These are phyloP conservation scores for Malaclemys terrapin DNA, from an alignment of 2,113 vertebrate species.

Conservation along the genomic window DNA sequence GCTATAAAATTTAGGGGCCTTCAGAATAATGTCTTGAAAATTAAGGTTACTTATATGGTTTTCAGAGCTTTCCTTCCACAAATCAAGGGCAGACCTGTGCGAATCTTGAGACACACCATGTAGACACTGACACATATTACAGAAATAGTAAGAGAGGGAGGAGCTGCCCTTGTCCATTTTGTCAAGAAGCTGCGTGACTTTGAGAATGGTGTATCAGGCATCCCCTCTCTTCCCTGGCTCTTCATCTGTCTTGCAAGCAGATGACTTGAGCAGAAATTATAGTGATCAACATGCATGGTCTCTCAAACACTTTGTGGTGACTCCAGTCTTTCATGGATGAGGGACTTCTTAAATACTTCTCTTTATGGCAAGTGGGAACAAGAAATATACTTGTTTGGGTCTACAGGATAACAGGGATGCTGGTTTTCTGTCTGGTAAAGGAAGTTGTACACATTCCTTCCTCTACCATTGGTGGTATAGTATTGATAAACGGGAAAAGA, in stretches of 20 bases:
- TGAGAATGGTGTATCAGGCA: constrained; percentile 12
- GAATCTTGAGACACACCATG: constrained; percentile 37
- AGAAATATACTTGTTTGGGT: not conserved
- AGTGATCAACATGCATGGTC: not conserved
- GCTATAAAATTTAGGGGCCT: constrained; percentile 22
- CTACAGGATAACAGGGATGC: not conserved
- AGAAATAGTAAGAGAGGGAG: constrained; percentile 38
- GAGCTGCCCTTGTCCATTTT: constrained; percentile 21
- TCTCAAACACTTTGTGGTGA: not conserved
- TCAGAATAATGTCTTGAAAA: constrained; percentile 41
- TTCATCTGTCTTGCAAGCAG: not conserved
- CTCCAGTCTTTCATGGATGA: not conserved
- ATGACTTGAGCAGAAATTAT: constrained; percentile 26
- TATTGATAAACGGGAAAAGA: not conserved
- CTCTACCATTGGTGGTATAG: not conserved
- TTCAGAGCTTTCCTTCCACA: constrained; percentile 57
- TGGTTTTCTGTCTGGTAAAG: not conserved
- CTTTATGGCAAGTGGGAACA: not conserved
- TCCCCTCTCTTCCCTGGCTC: not conserved
- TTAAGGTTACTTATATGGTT: constrained; percentile 56
- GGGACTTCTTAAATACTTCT: not conserved
- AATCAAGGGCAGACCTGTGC: constrained; percentile 62
- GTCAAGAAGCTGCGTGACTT: not conserved
- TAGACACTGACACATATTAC: constrained; percentile 37
- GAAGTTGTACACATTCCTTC: not conserved